phyloP scores from a whole-genome alignment of 1,140 invertebrate genomes.

The Brachionus koreanus region DNA sequence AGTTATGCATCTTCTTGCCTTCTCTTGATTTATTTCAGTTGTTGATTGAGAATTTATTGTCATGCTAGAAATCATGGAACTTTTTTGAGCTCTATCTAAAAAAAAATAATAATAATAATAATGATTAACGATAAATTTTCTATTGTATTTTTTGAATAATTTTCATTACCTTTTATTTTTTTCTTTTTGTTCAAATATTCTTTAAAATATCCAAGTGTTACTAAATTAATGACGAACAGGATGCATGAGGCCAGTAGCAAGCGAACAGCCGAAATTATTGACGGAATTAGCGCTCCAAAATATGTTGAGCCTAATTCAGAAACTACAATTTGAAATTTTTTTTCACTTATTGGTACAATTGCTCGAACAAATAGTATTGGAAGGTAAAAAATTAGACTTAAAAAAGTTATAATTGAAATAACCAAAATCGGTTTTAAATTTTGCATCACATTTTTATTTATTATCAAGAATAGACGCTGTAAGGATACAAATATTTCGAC shows the following conservation, averaged over 20 bases:
- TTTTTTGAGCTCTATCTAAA: background rate
- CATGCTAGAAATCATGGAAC: background rate
- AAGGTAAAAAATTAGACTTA: background rate
- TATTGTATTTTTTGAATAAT: background rate
- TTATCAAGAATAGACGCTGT: background rate
- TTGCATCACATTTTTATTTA: background rate
- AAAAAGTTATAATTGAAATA: background rate
- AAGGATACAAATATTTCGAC: constrained; percentile 7
- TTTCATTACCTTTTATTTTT: background rate
- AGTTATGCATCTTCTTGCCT: background rate
- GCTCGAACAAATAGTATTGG: background rate
- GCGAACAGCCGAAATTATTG: background rate
- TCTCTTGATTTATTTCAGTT: background rate
- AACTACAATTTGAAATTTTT: background rate
- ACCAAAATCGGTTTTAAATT: background rate
- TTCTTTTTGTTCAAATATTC: background rate
- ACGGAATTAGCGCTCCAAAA: background rate
- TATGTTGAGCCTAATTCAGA: background rate
- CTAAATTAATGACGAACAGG: background rate
- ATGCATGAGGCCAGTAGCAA: background rate
- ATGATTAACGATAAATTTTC: no score
- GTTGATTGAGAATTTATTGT: background rate
- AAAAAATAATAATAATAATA: background rate
- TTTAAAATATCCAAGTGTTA: background rate
- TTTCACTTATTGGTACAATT: background rate